A percentile compares a stretch with the other conserved stretches of the same genome.
Conservation (phyloP, 2,888 invertebrate species). For the Formica aserva region DNA sequence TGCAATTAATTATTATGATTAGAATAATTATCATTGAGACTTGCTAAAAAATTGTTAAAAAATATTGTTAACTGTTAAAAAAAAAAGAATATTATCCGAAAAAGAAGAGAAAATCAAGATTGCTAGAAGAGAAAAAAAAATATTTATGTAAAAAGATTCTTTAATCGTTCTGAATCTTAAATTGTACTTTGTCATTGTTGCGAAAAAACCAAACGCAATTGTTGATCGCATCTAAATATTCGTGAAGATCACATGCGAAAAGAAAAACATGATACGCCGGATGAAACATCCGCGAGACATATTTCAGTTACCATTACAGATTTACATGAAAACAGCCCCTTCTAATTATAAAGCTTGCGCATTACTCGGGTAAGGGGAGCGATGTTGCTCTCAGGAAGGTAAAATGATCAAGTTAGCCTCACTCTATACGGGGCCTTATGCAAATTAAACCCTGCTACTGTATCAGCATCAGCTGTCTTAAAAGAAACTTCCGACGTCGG, state of each 20-base stretch:
- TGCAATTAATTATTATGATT: background rate
- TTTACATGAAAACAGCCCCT: constrained; percentile 68
- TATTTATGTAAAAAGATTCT: background rate
- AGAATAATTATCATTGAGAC: background rate
- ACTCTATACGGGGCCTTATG: constrained; percentile 64
- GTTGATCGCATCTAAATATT: constrained; percentile 32
- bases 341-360: constrained; percentile 73
- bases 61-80: background rate
- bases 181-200: background rate
- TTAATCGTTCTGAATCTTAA: background rate
- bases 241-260: constrained; percentile 35
- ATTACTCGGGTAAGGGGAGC: constrained; percentile 60
- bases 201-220: background rate
- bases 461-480: constrained; percentile 72
- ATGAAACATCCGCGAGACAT: constrained; percentile 41
- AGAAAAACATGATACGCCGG: constrained; percentile 62
- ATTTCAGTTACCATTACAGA: constrained; percentile 60
- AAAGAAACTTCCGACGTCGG: constrained; percentile 44
- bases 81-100: background rate
- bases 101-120: background rate
- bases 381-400: constrained; percentile 52
- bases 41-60: background rate
- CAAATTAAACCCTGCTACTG: constrained; percentile 65
- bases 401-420: constrained; percentile 54
- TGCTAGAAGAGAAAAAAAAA: background rate